These are phyloP conservation scores for Intellagama lesueurii DNA, from an alignment of 2,797 vertebrate species.

Conservation along the genomic window DNA sequence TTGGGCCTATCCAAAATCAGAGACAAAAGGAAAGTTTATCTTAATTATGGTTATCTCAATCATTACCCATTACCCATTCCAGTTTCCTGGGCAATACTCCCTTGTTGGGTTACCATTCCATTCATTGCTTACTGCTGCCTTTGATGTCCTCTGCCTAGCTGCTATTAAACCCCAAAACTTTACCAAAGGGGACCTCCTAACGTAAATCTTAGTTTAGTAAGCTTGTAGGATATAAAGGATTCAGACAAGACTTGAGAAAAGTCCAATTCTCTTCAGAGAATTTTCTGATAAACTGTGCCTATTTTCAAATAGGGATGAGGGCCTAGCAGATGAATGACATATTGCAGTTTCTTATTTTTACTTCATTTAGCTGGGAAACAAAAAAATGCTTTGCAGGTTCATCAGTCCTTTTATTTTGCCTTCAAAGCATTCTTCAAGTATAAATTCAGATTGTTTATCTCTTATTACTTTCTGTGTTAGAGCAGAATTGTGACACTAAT, in stretches of 20 bases:
- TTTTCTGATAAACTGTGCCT: not conserved
- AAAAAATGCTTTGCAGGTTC: not conserved
- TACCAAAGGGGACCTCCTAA: not conserved
- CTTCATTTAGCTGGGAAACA: not conserved
- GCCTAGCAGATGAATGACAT: not conserved
- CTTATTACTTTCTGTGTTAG: not conserved
- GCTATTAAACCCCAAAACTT: not conserved
- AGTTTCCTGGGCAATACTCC: not conserved
- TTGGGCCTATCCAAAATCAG: conserved; percentile 86
- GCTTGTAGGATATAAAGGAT: not conserved
- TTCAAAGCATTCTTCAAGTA: not conserved
- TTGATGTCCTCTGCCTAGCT: accelerated
- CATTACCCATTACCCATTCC: not conserved
- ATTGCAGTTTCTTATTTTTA: not conserved
- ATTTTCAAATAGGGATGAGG: not conserved
- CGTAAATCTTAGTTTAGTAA: not conserved
- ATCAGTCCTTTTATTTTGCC: not conserved
- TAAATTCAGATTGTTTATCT: not conserved
- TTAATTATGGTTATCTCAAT: not conserved
- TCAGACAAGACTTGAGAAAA: not conserved
- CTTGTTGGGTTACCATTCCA: not conserved
- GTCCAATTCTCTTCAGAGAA: not conserved
- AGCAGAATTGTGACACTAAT: not conserved
- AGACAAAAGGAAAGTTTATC: not conserved
- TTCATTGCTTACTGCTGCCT: not conserved